These are phyloP conservation scores for Rhopalosiphum padi DNA, from an alignment of 1,140 invertebrate species.

Conservation along the genomic window DNA sequence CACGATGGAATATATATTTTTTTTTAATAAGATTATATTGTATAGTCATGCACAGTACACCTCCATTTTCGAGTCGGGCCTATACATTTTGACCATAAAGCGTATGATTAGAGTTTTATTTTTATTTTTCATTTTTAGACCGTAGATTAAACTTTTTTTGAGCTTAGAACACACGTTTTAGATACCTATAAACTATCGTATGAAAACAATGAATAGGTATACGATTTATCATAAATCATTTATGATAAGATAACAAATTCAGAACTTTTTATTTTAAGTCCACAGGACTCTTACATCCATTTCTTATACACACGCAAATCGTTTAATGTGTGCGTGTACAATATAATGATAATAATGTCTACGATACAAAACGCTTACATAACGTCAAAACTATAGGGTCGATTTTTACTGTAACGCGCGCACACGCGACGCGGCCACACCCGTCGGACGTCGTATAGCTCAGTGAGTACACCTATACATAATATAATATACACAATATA, in stretches of 20 bases:
- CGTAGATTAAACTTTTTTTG: neutral
- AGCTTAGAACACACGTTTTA: neutral
- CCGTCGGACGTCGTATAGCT: neutral
- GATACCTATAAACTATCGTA: neutral
- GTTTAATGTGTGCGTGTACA: neutral
- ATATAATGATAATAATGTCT: neutral
- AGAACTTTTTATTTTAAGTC: neutral
- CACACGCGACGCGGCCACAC: constrained; percentile 29
- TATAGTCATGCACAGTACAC: too few relatives aligned
- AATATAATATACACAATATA: neutral
- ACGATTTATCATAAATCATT: too few relatives aligned
- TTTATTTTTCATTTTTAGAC: neutral
- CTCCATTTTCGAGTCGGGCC: accelerated
- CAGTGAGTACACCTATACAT: neutral
- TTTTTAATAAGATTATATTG: neutral
- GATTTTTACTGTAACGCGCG: constrained; percentile 6
- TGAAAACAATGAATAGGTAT: too few relatives aligned
- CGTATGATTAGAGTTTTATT: neutral
- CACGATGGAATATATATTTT: neutral
- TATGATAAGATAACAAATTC: neutral
- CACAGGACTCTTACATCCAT: neutral
- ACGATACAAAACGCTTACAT: neutral
- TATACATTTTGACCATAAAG: too few relatives aligned
- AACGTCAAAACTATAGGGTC: constrained; percentile 24
- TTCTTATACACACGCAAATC: neutral